phyloP scores from a whole-genome alignment of 2,113 vertebrate species.

The Trochalopteron elliotii region DNA sequence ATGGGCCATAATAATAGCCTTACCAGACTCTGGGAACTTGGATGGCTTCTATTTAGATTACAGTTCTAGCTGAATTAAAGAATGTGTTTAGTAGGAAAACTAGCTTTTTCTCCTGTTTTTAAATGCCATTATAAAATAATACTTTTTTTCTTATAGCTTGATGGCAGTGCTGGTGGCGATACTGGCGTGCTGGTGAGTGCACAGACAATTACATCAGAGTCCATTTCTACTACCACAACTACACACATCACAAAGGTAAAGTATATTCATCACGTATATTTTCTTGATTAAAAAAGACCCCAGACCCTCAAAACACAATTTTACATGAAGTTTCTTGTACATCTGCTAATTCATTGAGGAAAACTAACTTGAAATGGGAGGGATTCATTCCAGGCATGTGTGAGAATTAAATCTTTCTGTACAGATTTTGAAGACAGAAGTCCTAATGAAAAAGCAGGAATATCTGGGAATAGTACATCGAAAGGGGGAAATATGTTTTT shows the following conservation, averaged over 20 bases:
- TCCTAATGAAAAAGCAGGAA: not conserved
- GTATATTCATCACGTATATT: not conserved
- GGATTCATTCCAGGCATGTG: not conserved
- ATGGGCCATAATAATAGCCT: not conserved
- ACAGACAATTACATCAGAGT: slow-evolving; percentile 97
- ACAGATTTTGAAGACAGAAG: not conserved
- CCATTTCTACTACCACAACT: slow-evolving; percentile 94
- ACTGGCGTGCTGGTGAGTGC: slow-evolving; percentile 90
- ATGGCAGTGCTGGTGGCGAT: slow-evolving; percentile 82
- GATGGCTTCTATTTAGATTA: not conserved
- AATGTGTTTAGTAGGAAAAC: not conserved
- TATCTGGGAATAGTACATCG: not conserved
- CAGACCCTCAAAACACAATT: not conserved
- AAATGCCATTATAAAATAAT: not conserved
- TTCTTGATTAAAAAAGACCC: not conserved
- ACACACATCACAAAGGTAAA: slow-evolving; percentile 99
- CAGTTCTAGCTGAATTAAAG: not conserved
- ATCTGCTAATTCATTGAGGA: not conserved
- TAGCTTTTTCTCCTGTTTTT: not conserved
- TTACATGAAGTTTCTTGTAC: not conserved
- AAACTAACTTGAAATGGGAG: not conserved
- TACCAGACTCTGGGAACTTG: not conserved
- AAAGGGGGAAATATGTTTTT: not conserved
- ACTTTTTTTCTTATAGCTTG: slow-evolving; percentile 75
- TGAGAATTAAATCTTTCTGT: not conserved